A percentile compares a stretch with the other conserved stretches of the same genome.
Evolutionary conservation across 2,888 invertebrate genomes (phyloP).

Genomic region (Steromphala cineraria): DNA sequence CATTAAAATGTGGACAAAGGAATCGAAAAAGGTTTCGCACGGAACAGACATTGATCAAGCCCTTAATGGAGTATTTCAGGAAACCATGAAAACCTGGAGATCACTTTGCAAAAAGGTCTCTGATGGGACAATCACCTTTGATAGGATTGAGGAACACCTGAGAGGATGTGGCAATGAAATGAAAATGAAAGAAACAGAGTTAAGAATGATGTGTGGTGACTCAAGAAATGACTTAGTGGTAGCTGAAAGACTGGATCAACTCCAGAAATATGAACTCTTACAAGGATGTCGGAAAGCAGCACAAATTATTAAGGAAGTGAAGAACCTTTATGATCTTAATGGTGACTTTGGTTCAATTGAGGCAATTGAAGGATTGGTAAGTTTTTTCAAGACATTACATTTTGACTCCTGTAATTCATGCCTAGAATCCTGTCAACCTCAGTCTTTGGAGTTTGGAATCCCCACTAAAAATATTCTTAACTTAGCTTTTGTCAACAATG

Average conservation of each 20-base stretch:
- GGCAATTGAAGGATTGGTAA: constrained; percentile 24
- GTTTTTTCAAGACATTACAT: background rate
- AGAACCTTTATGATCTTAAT: constrained; percentile 26
- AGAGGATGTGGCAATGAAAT: background rate
- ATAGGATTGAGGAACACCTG: constrained; percentile 12
- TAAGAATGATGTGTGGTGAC: background rate
- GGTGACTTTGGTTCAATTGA: constrained; percentile 40
- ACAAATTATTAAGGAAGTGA: constrained; percentile 37
- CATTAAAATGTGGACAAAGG: background rate
- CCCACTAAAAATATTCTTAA: too few relatives aligned
- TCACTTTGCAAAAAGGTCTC: background rate
- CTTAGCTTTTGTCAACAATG: too few relatives aligned
- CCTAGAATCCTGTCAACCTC: too few relatives aligned
- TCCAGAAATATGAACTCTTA: constrained; percentile 38
- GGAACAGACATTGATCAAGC: background rate
- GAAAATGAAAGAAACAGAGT: constrained; percentile 6
- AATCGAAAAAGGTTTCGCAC: background rate
- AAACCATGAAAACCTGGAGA: constrained; percentile 17
- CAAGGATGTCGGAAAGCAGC: constrained; percentile 42
- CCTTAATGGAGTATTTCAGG: background rate
- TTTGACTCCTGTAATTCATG: background rate
- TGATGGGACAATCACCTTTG: constrained; percentile 23
- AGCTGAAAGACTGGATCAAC: constrained; percentile 34
- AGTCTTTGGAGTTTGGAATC: too few relatives aligned
- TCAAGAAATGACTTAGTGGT: constrained; percentile 17